These are phyloP conservation scores for Balaenoptera acutorostrata DNA, from an alignment of 2,113 vertebrate genomes.

Conservation along the genomic window DNA sequence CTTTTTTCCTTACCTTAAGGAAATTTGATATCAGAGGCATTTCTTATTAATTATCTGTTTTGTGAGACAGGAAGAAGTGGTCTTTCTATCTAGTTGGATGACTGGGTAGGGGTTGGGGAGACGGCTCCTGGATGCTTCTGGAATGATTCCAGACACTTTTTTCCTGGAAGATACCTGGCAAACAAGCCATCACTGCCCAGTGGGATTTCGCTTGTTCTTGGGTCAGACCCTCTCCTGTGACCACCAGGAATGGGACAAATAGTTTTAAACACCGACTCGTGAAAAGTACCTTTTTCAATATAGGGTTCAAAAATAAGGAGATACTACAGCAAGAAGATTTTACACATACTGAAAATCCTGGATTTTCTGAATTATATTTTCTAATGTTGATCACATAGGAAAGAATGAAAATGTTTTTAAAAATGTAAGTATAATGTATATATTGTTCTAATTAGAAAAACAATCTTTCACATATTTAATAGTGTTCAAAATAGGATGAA, in stretches of 20 bases:
- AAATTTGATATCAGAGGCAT: not conserved
- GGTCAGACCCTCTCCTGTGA: not conserved
- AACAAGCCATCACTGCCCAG: fast-evolving
- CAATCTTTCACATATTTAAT: slow-evolving; percentile 66
- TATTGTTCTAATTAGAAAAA: slow-evolving; percentile 70
- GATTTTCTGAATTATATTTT: slow-evolving; percentile 68
- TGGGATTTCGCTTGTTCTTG: fast-evolving
- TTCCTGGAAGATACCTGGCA: not conserved
- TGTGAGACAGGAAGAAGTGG: not conserved
- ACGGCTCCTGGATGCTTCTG: not conserved
- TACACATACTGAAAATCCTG: not conserved
- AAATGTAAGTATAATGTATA: slow-evolving; percentile 57
- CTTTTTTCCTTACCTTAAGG: not conserved
- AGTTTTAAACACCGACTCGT: not conserved
- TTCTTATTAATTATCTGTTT: not conserved
- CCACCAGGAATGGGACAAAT: slow-evolving; percentile 14
- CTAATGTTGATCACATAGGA: slow-evolving; percentile 28
- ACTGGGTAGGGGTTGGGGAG: too few species aligned
- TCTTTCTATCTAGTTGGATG: not conserved
- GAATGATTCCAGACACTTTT: not conserved
- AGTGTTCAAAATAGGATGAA: slow-evolving; percentile 62
- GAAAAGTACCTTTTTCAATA: not conserved
- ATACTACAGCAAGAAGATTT: slow-evolving; percentile 52
- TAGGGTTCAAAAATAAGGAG: slow-evolving; percentile 47
- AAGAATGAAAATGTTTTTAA: slow-evolving; percentile 49